Evolutionary conservation across 2,113 vertebrate species (phyloP).

Genomic region (Lutjanus erythropterus): DNA sequence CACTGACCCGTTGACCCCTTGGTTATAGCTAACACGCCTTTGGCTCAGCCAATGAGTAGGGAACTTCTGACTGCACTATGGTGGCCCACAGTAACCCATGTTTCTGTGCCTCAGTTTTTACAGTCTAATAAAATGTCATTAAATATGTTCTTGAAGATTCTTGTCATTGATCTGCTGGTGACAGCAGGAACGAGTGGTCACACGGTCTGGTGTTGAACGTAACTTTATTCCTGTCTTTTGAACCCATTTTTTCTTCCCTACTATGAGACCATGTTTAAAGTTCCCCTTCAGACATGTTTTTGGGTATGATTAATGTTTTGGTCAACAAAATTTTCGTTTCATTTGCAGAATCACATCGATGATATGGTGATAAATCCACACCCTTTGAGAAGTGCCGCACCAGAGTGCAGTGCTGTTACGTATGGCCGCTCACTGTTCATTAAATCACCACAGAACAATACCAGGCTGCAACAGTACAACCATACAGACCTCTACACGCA

Average conservation of each 20-base stretch:
- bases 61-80: not conserved
- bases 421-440: too few relatives aligned
- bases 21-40: conserved; percentile 54
- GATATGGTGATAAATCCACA: too few relatives aligned
- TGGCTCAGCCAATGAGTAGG: conserved; percentile 68
- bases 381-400: too few relatives aligned
- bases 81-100: conserved; percentile 7
- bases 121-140: conserved; percentile 27
- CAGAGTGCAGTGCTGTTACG: too few relatives aligned
- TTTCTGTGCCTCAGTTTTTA: conserved; percentile 2
- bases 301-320: too few relatives aligned
- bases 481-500: too few relatives aligned
- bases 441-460: too few relatives aligned
- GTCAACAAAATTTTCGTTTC: too few relatives aligned
- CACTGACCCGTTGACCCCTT: conserved; percentile 32
- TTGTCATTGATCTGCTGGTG: not conserved
- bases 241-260: not conserved
- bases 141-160: conserved; percentile 35
- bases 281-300: too few relatives aligned
- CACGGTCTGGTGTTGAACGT: not conserved
- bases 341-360: too few relatives aligned
- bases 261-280: not conserved
- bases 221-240: not conserved
- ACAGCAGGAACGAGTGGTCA: not conserved
- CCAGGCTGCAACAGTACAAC: too few relatives aligned